Percentiles rank a stretch among this genome's conserved stretches.
Evolutionary conservation across 2,797 vertebrate genomes (phyloP).

Genomic region (Phaenicophaeus curvirostris): DNA sequence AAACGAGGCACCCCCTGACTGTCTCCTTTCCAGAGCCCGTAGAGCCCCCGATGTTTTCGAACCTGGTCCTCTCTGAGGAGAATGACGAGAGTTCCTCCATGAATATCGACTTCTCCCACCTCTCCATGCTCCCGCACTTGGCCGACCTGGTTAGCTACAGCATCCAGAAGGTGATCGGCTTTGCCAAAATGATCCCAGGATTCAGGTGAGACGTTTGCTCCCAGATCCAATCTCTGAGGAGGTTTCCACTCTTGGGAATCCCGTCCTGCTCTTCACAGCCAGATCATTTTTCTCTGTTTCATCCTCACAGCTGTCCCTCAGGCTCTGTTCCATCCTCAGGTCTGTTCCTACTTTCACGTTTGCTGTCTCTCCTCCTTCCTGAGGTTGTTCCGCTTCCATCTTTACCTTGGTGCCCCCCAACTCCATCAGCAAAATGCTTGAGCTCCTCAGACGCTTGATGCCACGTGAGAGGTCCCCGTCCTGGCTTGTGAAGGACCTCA

Average conservation of each 20-base stretch:
- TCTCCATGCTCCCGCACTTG: constrained; percentile 95
- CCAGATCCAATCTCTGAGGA: accelerated
- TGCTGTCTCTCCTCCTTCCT: not conserved
- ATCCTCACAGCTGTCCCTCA: not conserved
- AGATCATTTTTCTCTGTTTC: not conserved
- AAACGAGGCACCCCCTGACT: not conserved
- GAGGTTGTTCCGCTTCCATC: not conserved
- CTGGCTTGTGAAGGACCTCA: not conserved
- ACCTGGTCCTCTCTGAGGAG: constrained; percentile 83
- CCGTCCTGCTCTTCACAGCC: not conserved
- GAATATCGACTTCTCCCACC: constrained; percentile 78
- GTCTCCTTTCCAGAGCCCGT: constrained; percentile 75
- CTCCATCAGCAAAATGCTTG: not conserved
- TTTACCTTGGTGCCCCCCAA: not conserved
- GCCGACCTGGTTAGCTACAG: constrained; percentile 98
- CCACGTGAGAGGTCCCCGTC: not conserved
- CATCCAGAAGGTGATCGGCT: constrained; percentile 97
- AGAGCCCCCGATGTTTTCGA: constrained; percentile 82
- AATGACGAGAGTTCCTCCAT: constrained; percentile 82
- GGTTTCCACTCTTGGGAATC: accelerated
- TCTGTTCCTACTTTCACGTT: not conserved
- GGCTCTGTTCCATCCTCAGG: not conserved
- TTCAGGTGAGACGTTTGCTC: constrained; percentile 84
- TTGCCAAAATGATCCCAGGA: constrained; percentile 98
- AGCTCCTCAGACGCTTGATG: accelerated